phyloP scores from a whole-genome alignment of 2,888 invertebrate species.

The Megalurothrips usitatus region DNA sequence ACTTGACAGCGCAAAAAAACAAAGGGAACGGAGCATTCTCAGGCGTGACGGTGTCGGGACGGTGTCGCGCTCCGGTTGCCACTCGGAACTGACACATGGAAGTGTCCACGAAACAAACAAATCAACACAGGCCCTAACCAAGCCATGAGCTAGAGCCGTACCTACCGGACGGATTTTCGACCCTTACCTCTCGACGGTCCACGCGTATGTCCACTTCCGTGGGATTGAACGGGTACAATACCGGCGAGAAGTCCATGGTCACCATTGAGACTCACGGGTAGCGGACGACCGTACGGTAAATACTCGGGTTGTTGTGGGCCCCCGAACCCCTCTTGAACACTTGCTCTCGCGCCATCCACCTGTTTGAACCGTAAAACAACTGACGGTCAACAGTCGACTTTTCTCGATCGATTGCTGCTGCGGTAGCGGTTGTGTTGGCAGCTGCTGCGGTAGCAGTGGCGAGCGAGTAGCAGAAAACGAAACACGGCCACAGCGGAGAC shows the following conservation, averaged over 20 bases:
- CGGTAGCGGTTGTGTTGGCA: neutral
- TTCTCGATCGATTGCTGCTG: neutral
- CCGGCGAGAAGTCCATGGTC: neutral
- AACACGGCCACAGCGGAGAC: neutral
- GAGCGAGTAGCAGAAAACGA: neutral
- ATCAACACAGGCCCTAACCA: neutral
- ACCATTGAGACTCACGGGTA: neutral
- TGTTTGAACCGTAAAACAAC: neutral
- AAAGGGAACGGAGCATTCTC: neutral
- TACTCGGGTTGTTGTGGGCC: neutral
- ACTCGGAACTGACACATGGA: no score
- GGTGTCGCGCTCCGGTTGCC: neutral
- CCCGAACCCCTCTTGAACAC: neutral
- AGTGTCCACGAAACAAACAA: neutral
- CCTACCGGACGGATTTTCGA: neutral
- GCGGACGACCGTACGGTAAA: neutral
- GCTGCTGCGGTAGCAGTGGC: neutral
- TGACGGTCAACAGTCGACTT: neutral
- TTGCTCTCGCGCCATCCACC: neutral
- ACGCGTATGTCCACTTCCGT: neutral
- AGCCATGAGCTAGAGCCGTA: neutral
- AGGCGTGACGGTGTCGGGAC: neutral
- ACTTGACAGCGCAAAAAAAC: neutral
- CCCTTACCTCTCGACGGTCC: neutral
- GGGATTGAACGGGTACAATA: neutral